Conservation (phyloP, 2,797 vertebrate genomes). For the Poecilia wingei region DNA sequence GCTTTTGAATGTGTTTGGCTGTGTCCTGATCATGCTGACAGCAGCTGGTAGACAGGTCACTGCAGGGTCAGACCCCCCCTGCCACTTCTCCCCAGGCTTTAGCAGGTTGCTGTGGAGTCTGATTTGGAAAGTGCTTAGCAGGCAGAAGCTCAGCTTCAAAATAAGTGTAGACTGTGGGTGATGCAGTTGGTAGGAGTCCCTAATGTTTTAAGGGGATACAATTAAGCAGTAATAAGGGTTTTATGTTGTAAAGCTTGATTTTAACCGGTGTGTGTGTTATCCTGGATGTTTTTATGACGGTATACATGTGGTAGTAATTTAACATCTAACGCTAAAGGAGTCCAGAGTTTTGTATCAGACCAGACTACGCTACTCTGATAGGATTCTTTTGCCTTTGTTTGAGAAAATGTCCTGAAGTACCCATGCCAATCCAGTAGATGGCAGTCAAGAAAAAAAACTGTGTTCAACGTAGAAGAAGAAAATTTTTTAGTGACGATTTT, state of each 20-base stretch:
- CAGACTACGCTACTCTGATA: not conserved
- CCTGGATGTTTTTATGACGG: not conserved
- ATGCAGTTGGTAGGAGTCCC: not conserved
- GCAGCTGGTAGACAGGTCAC: constrained; percentile 45
- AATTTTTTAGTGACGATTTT: not conserved
- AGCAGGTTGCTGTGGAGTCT: constrained; percentile 38
- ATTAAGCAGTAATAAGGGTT: not conserved
- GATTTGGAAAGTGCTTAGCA: constrained; percentile 17
- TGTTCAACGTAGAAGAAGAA: not conserved
- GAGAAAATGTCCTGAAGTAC: not conserved
- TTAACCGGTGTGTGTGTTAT: not conserved
- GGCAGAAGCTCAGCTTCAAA: not conserved
- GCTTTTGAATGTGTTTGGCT: constrained; percentile 6
- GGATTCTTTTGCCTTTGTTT: not conserved
- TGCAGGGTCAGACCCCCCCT: constrained; percentile 13
- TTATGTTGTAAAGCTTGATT: not conserved
- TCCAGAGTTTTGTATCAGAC: not conserved
- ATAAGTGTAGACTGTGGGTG: not conserved
- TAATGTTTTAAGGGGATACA: not conserved
- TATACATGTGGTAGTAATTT: not conserved
- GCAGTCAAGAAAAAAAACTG: not conserved
- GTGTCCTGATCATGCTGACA: constrained; percentile 21
- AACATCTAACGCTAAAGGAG: not conserved
- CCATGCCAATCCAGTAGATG: not conserved
- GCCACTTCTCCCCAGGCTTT: constrained; percentile 5